These are phyloP conservation scores for Spinus olivaceus DNA, from an alignment of 2,797 vertebrate species.

Conservation along the genomic window DNA sequence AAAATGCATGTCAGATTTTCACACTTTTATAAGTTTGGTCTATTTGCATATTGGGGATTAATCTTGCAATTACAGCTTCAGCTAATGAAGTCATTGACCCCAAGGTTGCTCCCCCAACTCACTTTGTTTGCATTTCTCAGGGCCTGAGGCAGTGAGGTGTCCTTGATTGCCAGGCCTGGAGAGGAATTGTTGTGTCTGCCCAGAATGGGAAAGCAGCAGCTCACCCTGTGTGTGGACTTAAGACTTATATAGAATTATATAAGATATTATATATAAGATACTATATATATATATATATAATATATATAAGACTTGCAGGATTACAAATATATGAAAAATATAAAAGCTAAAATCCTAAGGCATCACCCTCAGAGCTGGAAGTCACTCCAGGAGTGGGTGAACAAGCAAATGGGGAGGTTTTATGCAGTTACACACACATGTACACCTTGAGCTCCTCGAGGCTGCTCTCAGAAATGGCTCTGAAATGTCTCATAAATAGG, in stretches of 20 bases:
- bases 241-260: background rate
- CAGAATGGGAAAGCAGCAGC: background rate
- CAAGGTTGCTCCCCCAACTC: background rate
- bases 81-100: background rate
- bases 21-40: background rate
- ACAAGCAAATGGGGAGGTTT: background rate
- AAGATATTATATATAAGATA: background rate
- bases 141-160: background rate
- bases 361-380: background rate
- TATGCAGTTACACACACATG: background rate
- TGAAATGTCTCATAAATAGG: constrained; percentile 46
- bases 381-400: background rate
- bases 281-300: background rate
- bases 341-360: background rate
- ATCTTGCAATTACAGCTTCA: background rate
- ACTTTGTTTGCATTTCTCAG: background rate
- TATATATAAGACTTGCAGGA: background rate
- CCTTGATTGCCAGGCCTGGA: background rate
- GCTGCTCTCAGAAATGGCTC: background rate
- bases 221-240: background rate
- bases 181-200: background rate
- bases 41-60: accelerated
- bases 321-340: background rate
- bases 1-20: background rate
- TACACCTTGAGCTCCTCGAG: background rate